These are phyloP conservation scores for Vulpes vulpes DNA, from an alignment of 2,113 vertebrate genomes.

Conservation along the genomic window DNA sequence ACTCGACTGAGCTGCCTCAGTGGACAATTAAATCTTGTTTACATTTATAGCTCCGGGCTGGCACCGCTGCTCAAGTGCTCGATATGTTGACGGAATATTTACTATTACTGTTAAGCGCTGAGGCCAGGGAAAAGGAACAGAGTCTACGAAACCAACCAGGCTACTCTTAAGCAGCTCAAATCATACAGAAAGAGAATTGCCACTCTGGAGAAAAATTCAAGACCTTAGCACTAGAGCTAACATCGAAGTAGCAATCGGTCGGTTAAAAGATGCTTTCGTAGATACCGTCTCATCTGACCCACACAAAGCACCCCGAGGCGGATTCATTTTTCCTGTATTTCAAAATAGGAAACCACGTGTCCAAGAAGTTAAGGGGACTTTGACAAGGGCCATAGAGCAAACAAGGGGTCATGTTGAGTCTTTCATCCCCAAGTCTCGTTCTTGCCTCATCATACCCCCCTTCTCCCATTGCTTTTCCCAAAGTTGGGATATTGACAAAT, in stretches of 20 bases:
- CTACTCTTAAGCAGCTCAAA: not conserved
- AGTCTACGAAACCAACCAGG: not conserved
- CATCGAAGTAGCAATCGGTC: not conserved
- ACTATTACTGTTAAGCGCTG: not conserved
- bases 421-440: not conserved
- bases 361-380: not conserved
- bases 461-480: not conserved
- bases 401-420: not conserved
- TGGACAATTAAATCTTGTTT: not conserved
- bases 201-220: constrained; percentile 25
- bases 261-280: not conserved
- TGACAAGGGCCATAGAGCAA: not conserved
- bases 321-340: not conserved
- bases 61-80: not conserved
- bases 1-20: not conserved
- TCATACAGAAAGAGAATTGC: not conserved
- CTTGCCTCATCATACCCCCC: not conserved
- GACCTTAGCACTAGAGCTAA: not conserved
- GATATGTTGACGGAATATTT: not conserved
- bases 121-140: not conserved
- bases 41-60: not conserved
- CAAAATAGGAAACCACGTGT: not conserved
- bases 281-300: not conserved
- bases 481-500: not conserved
- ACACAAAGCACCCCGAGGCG: not conserved